Conservation (phyloP, 2,888 invertebrate genomes). For the Monochamus alternatus region DNA sequence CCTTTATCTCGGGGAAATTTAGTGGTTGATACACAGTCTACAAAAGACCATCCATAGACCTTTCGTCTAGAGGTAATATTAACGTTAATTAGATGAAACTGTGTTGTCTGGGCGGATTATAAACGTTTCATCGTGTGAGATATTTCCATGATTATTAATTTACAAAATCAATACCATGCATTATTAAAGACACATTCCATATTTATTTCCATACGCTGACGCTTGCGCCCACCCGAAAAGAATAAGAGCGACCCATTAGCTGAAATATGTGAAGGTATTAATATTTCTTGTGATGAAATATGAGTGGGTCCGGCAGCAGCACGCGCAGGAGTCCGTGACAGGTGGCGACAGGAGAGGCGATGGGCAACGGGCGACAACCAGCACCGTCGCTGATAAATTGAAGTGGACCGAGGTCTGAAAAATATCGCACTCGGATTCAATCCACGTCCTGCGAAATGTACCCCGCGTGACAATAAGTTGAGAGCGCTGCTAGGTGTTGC, state of each 20-base stretch:
- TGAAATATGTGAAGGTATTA: constrained; percentile 55
- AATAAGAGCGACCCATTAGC: constrained; percentile 30
- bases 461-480: constrained; percentile 31
- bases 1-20: too few species aligned
- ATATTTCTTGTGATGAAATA: constrained; percentile 66
- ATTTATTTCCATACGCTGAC: too few species aligned
- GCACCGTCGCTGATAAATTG: constrained; percentile 68
- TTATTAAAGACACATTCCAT: too few species aligned
- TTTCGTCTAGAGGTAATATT: too few species aligned
- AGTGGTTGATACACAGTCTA: too few species aligned
- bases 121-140: too few species aligned
- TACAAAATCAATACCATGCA: too few species aligned
- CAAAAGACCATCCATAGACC: too few species aligned
- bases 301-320: constrained; percentile 61
- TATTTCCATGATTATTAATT: too few species aligned
- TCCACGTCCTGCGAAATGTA: constrained; percentile 64
- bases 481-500: constrained; percentile 5
- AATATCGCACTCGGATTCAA: constrained; percentile 65
- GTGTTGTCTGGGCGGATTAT: too few species aligned
- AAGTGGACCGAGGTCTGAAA: constrained; percentile 62
- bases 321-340: constrained; percentile 62
- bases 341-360: constrained; percentile 65
- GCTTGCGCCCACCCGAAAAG: constrained; percentile 9
- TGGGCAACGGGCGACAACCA: constrained; percentile 59
- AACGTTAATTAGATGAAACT: too few species aligned